These are phyloP conservation scores for Genyomyrus donnyi DNA, from an alignment of 2,113 vertebrate species.

Conservation along the genomic window DNA sequence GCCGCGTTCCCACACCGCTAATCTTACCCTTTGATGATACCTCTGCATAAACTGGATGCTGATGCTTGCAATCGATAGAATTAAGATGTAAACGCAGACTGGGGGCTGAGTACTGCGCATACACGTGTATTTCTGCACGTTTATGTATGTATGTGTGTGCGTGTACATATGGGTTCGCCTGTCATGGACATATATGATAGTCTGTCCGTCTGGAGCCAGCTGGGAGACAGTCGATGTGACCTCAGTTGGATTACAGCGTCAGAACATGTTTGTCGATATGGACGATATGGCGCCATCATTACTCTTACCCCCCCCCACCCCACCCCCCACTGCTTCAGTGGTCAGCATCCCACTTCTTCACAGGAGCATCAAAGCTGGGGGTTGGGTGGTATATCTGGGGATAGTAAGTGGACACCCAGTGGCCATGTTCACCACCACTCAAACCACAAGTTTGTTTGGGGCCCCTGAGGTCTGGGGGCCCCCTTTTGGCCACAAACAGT, in stretches of 20 bases:
- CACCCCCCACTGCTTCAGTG: constrained; percentile 38
- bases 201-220: constrained; percentile 35
- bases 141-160: constrained; percentile 20
- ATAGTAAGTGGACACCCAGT: background rate
- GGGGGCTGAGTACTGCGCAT: background rate
- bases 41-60: background rate
- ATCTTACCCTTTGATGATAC: background rate
- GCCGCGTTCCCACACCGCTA: constrained; percentile 2
- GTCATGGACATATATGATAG: background rate
- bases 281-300: constrained; percentile 77
- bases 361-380: background rate
- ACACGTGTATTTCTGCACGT: background rate
- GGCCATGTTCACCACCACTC: background rate
- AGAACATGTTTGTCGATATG: constrained; percentile 74
- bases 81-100: background rate
- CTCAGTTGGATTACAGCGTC: constrained; percentile 79
- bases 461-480: background rate
- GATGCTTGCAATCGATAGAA: background rate
- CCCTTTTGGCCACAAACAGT: background rate
- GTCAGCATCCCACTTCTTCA: constrained; percentile 3
- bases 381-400: background rate
- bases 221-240: constrained; percentile 85
- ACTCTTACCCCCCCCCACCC: constrained; percentile 73
- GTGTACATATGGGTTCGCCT: constrained; percentile 2
- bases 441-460: background rate